Base-by-base conservation (phyloP, 2,888 invertebrate genomes). In the Eumerus sabulonum region DNA sequence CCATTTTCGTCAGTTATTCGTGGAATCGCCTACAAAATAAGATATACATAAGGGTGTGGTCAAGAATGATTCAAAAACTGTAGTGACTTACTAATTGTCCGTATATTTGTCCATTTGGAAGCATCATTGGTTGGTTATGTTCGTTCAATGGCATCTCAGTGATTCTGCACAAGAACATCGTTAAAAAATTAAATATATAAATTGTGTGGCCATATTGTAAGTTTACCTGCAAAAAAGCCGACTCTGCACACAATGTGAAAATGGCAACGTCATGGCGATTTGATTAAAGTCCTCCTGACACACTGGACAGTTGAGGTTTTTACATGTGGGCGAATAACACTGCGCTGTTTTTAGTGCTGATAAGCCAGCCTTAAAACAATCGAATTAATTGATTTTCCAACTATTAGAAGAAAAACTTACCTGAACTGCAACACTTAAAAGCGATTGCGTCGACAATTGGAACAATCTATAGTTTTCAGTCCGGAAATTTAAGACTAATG, bases 31-130 rank as follows among this genome's bases (percentile, higher is more conserved):
- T 96, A 89, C 83, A 85, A 79, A 9, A 40, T n/a, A 82, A 76
- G 27, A 27, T 76, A 82, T 5, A 40, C 1, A 0, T 1, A 5
- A 47, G n/a, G 11, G 1, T 13, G 5, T 1, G 9, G 3, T 9
- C 13, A n/a, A 2, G 0, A 9, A 12, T 35, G 5, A 12, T 44
- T n/a, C 0, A 9, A 1, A 1, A 27, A 11, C 12, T 1, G 5
- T 36, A 9, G 12, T 9, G 9, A 82, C 84, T 88, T 84, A 95
- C 95, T 92, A 95, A 93, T 90, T 97, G 96, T 9, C 97, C 97
- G 86, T 98, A 99, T 72, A 99, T 98, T 90, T 97, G 95, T 66
- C 99, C 99, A 90, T 99, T 99, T 79, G 99, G 99, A 90, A 99
- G 92, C 94, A 98, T 97, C 94, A 99, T 96, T 11, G 98, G 98